A percentile compares a stretch with the other conserved stretches of the same genome.
These are phyloP conservation scores for Urocolius indicus DNA, from an alignment of 2,113 vertebrate genomes.

Conservation along the genomic window DNA sequence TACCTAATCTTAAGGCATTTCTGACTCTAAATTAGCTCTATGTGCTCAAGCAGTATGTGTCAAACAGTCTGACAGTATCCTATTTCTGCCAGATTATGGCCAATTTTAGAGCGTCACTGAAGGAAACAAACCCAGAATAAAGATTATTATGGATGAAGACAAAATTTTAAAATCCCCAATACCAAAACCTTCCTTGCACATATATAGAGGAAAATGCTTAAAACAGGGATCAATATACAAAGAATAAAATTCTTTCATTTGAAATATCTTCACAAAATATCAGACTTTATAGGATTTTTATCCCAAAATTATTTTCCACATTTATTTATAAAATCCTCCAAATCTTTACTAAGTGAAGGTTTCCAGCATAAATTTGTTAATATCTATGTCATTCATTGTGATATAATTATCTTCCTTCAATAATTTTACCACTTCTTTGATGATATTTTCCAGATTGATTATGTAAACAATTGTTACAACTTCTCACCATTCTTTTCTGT, in stretches of 20 bases:
- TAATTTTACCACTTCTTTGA: background rate
- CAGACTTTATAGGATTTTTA: background rate
- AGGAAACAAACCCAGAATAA: background rate
- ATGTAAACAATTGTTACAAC: background rate
- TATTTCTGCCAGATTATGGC: background rate
- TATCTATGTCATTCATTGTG: background rate
- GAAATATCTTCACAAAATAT: background rate
- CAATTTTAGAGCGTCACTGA: background rate
- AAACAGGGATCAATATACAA: background rate
- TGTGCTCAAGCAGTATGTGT: background rate
- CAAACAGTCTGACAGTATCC: background rate
- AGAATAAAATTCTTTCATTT: background rate
- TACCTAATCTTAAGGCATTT: background rate
- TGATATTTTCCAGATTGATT: background rate
- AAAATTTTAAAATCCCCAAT: background rate
- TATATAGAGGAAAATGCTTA: background rate
- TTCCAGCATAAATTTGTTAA: background rate
- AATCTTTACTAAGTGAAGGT: background rate
- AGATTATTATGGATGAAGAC: background rate
- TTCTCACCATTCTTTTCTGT: background rate
- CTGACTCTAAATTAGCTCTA: background rate
- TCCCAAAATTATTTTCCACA: background rate
- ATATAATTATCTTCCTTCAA: background rate
- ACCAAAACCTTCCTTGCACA: background rate
- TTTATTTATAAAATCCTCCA: background rate